A percentile compares a stretch with the other conserved stretches of the same genome.
phyloP scores from a whole-genome alignment of 2,797 vertebrate genomes.

The Hoplostethus atlanticus region DNA sequence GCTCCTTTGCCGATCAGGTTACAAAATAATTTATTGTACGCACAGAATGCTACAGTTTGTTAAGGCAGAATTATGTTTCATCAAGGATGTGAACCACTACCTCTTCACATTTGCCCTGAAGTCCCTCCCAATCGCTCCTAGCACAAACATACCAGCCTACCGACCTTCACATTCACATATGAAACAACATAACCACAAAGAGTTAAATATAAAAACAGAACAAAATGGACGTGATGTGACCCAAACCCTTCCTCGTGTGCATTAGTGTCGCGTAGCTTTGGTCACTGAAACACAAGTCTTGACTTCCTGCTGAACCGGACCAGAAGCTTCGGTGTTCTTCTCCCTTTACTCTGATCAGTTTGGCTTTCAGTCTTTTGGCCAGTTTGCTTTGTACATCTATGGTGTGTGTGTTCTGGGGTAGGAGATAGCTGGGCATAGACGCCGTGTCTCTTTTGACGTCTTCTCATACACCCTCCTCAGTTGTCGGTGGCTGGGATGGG shows the following conservation, averaged over 20 bases:
- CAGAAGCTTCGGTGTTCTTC: not conserved
- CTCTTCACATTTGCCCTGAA: not conserved
- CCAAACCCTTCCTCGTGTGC: constrained; percentile 20
- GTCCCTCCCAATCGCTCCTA: constrained; percentile 19
- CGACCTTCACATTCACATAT: constrained; percentile 51
- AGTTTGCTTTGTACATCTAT: constrained; percentile 14
- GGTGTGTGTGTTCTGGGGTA: constrained; percentile 6
- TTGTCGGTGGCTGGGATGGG: constrained; percentile 57
- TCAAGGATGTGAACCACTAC: constrained; percentile 28
- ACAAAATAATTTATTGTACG: constrained; percentile 15
- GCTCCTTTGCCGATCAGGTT: constrained; percentile 35
- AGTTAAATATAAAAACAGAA: constrained; percentile 30
- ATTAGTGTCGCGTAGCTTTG: constrained; percentile 26
- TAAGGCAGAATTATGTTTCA: constrained; percentile 69
- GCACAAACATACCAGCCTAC: constrained; percentile 39
- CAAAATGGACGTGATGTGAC: not conserved
- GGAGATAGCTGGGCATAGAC: constrained; percentile 5
- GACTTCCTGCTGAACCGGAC: constrained; percentile 21
- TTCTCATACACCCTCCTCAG: constrained; percentile 44
- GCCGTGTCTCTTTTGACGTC: constrained; percentile 5
- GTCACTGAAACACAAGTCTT: constrained; percentile 54
- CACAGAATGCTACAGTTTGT: constrained; percentile 60
- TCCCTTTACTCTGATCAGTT: not conserved
- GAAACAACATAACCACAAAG: constrained; percentile 20
- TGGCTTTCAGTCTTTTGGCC: constrained; percentile 33